Conservation (phyloP, 2,888 invertebrate genomes). For the Pristionchus arcanus region DNA sequence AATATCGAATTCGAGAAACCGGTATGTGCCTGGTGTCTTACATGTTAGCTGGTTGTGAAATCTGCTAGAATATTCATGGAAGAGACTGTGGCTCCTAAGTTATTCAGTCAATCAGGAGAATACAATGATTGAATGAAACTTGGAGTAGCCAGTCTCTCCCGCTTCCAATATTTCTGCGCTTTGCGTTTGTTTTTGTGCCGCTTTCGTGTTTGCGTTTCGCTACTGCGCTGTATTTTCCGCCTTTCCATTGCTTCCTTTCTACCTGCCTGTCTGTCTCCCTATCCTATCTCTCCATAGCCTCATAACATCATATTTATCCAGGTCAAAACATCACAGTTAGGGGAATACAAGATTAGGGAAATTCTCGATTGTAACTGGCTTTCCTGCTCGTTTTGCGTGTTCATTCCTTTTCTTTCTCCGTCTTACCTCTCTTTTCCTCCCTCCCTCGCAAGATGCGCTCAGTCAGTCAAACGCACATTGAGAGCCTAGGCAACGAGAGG, state of each 20-base stretch:
- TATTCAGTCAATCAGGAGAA: background rate
- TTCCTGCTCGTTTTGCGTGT: no score
- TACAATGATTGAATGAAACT: background rate
- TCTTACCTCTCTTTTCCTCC: background rate
- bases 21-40: no score
- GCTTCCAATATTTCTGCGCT: background rate
- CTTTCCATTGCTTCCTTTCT: background rate
- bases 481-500: background rate
- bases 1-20: no score
- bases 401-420: background rate
- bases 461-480: background rate
- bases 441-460: background rate
- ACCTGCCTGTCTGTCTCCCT: background rate
- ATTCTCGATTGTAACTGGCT: no score
- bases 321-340: no score
- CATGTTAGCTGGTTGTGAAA: no score
- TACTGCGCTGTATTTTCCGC: background rate
- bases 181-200: conserved; percentile 41
- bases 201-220: conserved; percentile 44
- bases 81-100: no score
- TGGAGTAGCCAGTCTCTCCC: background rate
- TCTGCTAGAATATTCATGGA: no score
- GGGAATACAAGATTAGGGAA: no score
- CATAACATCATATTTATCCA: no score
- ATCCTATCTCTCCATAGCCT: background rate